These are phyloP conservation scores for Emydoidea blandingii DNA, from an alignment of 2,797 vertebrate species.

Conservation along the genomic window DNA sequence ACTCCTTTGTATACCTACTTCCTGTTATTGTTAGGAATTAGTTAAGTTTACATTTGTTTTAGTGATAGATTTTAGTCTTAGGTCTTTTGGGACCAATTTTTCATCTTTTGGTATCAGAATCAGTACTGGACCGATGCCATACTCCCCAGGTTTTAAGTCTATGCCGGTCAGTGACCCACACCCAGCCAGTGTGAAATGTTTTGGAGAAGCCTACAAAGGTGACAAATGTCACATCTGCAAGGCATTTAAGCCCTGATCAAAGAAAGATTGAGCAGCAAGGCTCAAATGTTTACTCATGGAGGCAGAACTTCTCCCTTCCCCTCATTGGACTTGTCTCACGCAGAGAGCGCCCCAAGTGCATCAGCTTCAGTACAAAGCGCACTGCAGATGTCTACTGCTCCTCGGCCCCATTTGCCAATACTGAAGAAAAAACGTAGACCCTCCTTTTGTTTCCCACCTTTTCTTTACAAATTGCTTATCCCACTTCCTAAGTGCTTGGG, in stretches of 20 bases:
- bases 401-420: too few relatives aligned
- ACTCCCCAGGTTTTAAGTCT: too few relatives aligned
- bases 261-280: not conserved
- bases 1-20: not conserved
- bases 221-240: not conserved
- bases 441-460: too few relatives aligned
- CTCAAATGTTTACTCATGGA: not conserved
- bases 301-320: too few relatives aligned
- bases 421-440: too few relatives aligned
- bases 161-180: not conserved
- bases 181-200: not conserved
- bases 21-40: not conserved
- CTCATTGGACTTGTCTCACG: not conserved
- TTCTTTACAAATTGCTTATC: too few relatives aligned
- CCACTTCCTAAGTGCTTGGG: too few relatives aligned
- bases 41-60: not conserved
- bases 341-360: not conserved
- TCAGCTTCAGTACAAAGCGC: too few relatives aligned
- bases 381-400: too few relatives aligned
- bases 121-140: not conserved
- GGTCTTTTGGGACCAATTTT: not conserved
- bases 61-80: not conserved
- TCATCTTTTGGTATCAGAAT: not conserved
- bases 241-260: not conserved
- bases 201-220: not conserved